Conservation (phyloP, 2,797 vertebrate species). For the Carcharodon carcharias region DNA sequence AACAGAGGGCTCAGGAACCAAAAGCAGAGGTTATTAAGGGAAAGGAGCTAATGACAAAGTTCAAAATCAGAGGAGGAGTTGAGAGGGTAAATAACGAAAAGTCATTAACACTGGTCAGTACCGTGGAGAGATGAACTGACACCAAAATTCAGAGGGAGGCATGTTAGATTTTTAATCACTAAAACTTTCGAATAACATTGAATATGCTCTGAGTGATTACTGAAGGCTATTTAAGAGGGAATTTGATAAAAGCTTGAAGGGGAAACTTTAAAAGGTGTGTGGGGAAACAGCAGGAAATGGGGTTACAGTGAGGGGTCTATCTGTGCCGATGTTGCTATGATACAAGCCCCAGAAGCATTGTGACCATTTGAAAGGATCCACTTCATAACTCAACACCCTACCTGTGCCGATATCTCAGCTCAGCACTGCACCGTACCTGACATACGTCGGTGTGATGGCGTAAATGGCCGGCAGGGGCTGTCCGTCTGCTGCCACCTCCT, state of each 20-base stretch:
- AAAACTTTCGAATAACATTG: background rate
- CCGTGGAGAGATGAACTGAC: too few relatives aligned
- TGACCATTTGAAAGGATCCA: background rate
- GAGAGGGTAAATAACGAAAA: too few relatives aligned
- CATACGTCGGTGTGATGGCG: constrained; percentile 28
- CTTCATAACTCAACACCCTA: too few relatives aligned
- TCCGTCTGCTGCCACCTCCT: background rate
- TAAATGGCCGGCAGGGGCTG: constrained; percentile 27
- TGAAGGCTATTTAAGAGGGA: too few relatives aligned
- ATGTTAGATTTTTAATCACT: too few relatives aligned
- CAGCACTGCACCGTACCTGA: background rate
- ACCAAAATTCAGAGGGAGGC: too few relatives aligned
- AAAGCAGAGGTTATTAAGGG: too few relatives aligned
- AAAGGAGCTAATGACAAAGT: too few relatives aligned
- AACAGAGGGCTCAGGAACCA: too few relatives aligned
- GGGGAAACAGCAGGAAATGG: background rate
- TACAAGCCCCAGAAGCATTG: background rate
- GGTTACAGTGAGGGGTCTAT: background rate
- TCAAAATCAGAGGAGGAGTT: too few relatives aligned
- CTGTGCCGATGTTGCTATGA: background rate
- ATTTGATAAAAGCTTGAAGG: background rate
- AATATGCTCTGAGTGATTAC: background rate
- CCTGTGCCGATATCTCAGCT: background rate
- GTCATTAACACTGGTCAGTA: too few relatives aligned
- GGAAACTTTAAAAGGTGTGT: background rate